Evolutionary conservation across 2,888 invertebrate genomes (phyloP), one percentile per base, ranked within the genome.

Genomic region (Aethes cnicana): DNA sequence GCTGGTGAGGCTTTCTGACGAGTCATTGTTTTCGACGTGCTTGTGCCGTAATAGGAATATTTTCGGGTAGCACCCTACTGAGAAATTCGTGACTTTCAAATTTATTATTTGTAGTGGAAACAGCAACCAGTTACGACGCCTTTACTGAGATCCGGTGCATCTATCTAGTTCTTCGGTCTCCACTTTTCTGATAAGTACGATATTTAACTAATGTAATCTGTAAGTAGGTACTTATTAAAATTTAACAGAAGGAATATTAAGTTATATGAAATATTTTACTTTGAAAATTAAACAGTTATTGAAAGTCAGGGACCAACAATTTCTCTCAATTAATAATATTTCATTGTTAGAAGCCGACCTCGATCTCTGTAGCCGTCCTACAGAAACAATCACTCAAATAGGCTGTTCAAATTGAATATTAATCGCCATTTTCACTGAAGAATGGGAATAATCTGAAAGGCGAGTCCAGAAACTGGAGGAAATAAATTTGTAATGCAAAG

Each of bases 401-500:
- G 81, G 80, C 84, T 78, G 84, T 84, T 83, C 79, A 81, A 86
- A 88, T 86, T 88, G 86, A 87, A 88, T 88, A 87, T 88, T 89
- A 88, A 89, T 87, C 81, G 76, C 75, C 69, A 79, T 85, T 87
- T 85, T 81, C 84, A 84, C 81, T 79, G 77, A 83, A 81, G 84
- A 85, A 81, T 79, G 72, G 73, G 69, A 82, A 87, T 86, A 84
- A 86, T 81, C 80, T 76, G 75, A 81, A 84, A 81, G 74, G 79
- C 72, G 73, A 78, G 66, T 68, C 74, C 66, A 68, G 66, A 72
- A 71, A 77, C 71, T 68, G 69, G 69, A 76, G 81, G 77, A 84
- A 86, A 84, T 85, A 85, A 85, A 88, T 88, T 87, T 87, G 88
- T 87, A 86, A 88, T 88, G 81, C 86, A 85, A 89, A 89, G 85